Base-by-base conservation (phyloP, 2,888 invertebrate species). In the Pasiphila rectangulata region DNA sequence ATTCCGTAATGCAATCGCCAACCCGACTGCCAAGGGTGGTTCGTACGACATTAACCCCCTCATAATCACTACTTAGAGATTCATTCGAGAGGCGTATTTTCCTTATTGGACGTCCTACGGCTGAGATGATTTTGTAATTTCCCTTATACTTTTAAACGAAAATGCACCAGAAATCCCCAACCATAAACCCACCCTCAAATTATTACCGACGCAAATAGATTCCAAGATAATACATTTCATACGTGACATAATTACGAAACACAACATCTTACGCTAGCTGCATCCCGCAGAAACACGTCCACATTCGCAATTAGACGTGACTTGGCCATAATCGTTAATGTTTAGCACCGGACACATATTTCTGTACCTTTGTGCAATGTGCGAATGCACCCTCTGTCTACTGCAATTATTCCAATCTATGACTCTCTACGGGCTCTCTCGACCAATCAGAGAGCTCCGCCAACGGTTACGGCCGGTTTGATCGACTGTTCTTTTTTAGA, bases 261-360 rank as follows among this genome's bases (percentile, higher is more conserved):
- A 9, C 9, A 32, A 17, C 32, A 41, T 42, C 43, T 49, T 21
- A 42, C 16, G 7, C 32, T 46, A 15, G 49, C 47, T 42, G 40
- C 55, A 53, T 66, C 34, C 54, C 45, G 72, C 75, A 75, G 73
- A 59, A 61, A 24, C 41, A 69, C 61, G 48, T 72, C 75, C 78
- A 50, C 63, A 61, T 65, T 80, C 68, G 82, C 87, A 87, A 87
- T 87, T 87, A 87, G 87, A 87, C 79, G 83, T 85, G 84, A 85
- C 83, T 84, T 80, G 81, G 81, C 70, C 77, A 88, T 87, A 84
- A 86, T 79, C 85, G 86, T 88, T 86, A 88, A 87, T 85, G 87
- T 84, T 86, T 81, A 88, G 85, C 74, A 80, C 81, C 81, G 81
- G 76, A 77, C 85, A 81, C 86, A 86, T 84, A 85, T 85, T 84